Evolutionary conservation across 2,113 vertebrate species (phyloP).

Genomic region (Echinops telfairi): DNA sequence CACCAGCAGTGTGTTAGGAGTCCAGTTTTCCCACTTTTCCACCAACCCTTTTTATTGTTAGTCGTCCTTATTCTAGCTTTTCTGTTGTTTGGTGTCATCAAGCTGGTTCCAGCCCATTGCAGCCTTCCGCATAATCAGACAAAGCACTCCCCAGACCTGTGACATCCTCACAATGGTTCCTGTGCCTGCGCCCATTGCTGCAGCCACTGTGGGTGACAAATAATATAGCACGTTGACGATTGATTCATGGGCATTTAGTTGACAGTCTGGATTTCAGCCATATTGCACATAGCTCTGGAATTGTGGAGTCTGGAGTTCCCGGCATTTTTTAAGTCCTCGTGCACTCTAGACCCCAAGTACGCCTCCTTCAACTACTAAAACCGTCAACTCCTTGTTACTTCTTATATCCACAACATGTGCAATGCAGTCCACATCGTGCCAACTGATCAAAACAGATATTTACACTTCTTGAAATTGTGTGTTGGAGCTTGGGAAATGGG

Average conservation of each 20-base stretch:
- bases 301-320: neutral
- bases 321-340: neutral
- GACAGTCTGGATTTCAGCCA: neutral
- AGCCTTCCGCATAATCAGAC: too few relatives aligned
- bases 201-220: neutral
- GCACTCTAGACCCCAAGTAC: neutral
- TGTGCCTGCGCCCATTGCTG: too few relatives aligned
- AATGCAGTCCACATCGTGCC: neutral
- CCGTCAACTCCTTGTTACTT: neutral
- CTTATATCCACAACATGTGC: neutral
- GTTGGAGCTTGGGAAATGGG: neutral
- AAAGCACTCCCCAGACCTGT: too few relatives aligned
- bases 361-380: neutral
- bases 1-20: neutral
- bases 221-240: neutral
- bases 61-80: conserved; percentile 6
- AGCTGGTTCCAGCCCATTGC: too few relatives aligned
- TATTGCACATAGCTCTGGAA: neutral
- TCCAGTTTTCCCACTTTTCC: neutral
- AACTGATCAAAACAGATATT: conserved; percentile 8
- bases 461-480: conserved; percentile 26
- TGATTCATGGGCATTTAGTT: neutral
- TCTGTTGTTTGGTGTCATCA: neutral
- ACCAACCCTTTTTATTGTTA: neutral
- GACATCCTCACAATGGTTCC: too few relatives aligned